Percentiles rank a stretch among this genome's conserved stretches.
phyloP scores from a whole-genome alignment of 2,888 invertebrate species.

The Drosophila barbarae region DNA sequence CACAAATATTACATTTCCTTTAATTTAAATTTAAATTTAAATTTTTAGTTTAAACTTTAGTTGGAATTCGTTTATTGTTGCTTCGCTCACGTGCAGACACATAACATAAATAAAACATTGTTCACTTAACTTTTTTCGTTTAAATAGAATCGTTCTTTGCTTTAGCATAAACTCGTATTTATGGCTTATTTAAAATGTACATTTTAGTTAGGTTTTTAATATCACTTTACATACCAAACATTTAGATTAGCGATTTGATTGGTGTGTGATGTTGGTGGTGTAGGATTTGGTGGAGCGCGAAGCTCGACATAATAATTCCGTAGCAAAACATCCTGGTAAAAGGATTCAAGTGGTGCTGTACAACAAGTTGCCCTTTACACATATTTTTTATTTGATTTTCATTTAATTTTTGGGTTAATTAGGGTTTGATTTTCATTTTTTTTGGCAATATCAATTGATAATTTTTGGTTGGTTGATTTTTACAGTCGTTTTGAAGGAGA shows the following conservation, averaged over 20 bases:
- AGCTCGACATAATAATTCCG: slow-evolving; percentile 76
- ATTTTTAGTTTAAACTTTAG: slow-evolving; percentile 4
- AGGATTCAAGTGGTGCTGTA: slow-evolving; percentile 76
- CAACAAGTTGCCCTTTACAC: slow-evolving; percentile 76
- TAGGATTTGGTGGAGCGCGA: slow-evolving; percentile 75
- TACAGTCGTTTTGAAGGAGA: slow-evolving; percentile 48
- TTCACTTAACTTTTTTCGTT: slow-evolving; percentile 48
- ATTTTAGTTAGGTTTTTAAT: slow-evolving; percentile 28
- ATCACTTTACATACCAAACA: slow-evolving; percentile 76
- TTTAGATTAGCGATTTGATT: slow-evolving; percentile 75
- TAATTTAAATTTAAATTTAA: slow-evolving; percentile 5
- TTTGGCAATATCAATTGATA: slow-evolving; percentile 28
- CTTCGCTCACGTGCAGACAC: slow-evolving; percentile 69
- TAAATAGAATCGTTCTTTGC: slow-evolving; percentile 37
- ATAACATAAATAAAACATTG: slow-evolving; percentile 54
- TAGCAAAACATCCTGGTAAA: slow-evolving; percentile 76
- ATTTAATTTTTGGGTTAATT: slow-evolving; percentile 34
- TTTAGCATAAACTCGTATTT: slow-evolving; percentile 30
- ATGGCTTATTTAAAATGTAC: slow-evolving; percentile 23
- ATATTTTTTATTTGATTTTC: slow-evolving; percentile 53
- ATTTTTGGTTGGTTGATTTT: slow-evolving; percentile 41
- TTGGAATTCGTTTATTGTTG: slow-evolving; percentile 29
- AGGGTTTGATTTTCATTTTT: slow-evolving; percentile 14
- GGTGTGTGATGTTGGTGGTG: slow-evolving; percentile 75
- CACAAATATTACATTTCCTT: slow-evolving; percentile 23